Conservation (phyloP, 64 coral and sea anemone species). For the Trachythela sp. region DNA sequence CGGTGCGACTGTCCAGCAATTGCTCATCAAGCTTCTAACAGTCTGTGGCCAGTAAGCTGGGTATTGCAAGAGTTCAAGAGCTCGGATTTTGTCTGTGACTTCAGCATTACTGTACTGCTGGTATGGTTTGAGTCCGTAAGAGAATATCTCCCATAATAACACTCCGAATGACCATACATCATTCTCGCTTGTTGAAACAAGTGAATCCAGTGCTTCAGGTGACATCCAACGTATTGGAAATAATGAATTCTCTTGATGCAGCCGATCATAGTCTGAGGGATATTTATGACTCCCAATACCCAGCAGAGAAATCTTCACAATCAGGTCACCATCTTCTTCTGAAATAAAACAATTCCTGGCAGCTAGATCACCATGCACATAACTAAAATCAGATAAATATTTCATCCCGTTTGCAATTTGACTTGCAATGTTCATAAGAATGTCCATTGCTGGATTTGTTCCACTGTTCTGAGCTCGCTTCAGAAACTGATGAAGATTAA, state of each 20-base stretch:
- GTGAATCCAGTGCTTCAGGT: conserved; percentile 80
- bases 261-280: conserved; percentile 77
- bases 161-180: conserved; percentile 91
- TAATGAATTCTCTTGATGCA: conserved; percentile 57
- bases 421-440: conserved; percentile 69
- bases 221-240: conserved; percentile 98
- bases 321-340: conserved; percentile 31
- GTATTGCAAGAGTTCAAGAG: conserved; percentile 65
- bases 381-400: conserved; percentile 75
- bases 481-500: conserved; percentile 64
- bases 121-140: conserved; percentile 70
- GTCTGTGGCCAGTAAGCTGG: conserved; percentile 23
- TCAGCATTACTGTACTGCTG: conserved; percentile 62
- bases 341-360: conserved; percentile 82
- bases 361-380: conserved; percentile 82
- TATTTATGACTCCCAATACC: conserved; percentile 86
- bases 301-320: conserved; percentile 88
- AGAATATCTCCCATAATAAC: conserved; percentile 82
- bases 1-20: background rate
- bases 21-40: background rate
- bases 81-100: conserved; percentile 75
- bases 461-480: conserved; percentile 26
- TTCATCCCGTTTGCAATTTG: conserved; percentile 89
- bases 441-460: conserved; percentile 35
- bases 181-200: conserved; percentile 55